Conservation (phyloP, 1,140 invertebrate genomes). For the Eumaeus atala region DNA sequence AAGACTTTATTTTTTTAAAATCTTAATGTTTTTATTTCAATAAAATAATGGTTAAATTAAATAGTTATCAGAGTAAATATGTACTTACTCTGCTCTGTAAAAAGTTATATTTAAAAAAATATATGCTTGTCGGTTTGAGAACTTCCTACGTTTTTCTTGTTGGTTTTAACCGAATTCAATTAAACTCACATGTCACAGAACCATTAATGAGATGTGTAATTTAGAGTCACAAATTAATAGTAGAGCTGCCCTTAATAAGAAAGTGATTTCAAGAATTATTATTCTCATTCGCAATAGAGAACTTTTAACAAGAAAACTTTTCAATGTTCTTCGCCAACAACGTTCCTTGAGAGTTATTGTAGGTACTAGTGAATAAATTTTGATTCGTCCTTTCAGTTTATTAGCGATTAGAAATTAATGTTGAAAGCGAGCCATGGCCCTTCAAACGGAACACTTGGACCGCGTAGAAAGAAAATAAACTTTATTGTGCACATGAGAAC, state of each 20-base stretch:
- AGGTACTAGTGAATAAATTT: constrained; percentile 59
- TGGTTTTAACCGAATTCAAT: too few relatives aligned
- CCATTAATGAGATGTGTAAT: neutral
- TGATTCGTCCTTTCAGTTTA: constrained; percentile 54
- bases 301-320: constrained; percentile 71
- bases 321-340: constrained; percentile 53
- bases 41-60: too few relatives aligned
- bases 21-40: too few relatives aligned
- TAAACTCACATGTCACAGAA: too few relatives aligned
- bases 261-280: constrained; percentile 65
- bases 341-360: constrained; percentile 54
- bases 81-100: too few relatives aligned
- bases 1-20: too few relatives aligned
- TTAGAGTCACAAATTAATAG: constrained; percentile 12
- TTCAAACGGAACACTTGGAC: neutral
- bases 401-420: constrained; percentile 31
- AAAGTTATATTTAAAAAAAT: too few relatives aligned
- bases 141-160: too few relatives aligned
- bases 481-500: too few relatives aligned
- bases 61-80: too few relatives aligned
- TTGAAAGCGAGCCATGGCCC: neutral
- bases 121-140: too few relatives aligned
- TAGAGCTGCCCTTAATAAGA: constrained; percentile 33
- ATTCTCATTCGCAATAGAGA: constrained; percentile 65
- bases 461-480: too few relatives aligned